A percentile compares a stretch with the other conserved stretches of the same genome.
Conservation (phyloP, 1,140 invertebrate genomes). For the Fopius arisanus region DNA sequence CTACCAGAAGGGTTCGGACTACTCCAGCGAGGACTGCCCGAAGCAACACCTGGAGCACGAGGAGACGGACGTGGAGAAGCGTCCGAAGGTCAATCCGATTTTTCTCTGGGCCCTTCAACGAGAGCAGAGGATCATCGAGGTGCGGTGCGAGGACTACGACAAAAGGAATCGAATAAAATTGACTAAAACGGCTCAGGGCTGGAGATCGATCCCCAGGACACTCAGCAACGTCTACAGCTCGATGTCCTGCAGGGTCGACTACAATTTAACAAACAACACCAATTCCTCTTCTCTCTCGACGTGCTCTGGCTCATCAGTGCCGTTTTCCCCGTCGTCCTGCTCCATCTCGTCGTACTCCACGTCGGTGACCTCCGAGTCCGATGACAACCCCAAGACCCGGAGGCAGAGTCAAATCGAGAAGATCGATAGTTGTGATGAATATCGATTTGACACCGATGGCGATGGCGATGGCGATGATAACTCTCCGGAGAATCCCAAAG, state of each 20-base stretch:
- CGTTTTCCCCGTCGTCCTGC: constrained; percentile 15
- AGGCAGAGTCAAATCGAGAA: neutral
- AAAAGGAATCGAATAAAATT: constrained; percentile 81
- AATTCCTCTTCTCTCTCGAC: neutral
- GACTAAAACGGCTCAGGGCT: constrained; percentile 79
- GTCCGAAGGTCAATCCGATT: constrained; percentile 77
- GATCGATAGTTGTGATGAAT: neutral
- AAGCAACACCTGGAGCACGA: neutral
- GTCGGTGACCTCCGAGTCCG: neutral
- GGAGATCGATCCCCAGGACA: constrained; percentile 82
- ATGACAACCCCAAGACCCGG: neutral
- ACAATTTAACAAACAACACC: neutral
- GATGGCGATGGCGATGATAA: constrained; percentile 36
- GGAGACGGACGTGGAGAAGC: constrained; percentile 42
- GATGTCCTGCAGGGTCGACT: constrained; percentile 35
- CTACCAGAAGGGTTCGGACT: constrained; percentile 11
- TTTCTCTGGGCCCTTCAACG: constrained; percentile 83
- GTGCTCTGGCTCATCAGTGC: neutral
- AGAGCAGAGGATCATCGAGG: constrained; percentile 80
- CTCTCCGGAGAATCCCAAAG: constrained; percentile 8
- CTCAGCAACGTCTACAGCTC: constrained; percentile 67
- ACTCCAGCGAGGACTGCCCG: constrained; percentile 26
- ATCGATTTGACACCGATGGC: constrained; percentile 5
- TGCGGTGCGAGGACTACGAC: constrained; percentile 86
- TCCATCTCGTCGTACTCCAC: constrained; percentile 21